These are phyloP conservation scores for Pectinophora gossypiella DNA, from an alignment of 1,140 invertebrate genomes.

Conservation along the genomic window DNA sequence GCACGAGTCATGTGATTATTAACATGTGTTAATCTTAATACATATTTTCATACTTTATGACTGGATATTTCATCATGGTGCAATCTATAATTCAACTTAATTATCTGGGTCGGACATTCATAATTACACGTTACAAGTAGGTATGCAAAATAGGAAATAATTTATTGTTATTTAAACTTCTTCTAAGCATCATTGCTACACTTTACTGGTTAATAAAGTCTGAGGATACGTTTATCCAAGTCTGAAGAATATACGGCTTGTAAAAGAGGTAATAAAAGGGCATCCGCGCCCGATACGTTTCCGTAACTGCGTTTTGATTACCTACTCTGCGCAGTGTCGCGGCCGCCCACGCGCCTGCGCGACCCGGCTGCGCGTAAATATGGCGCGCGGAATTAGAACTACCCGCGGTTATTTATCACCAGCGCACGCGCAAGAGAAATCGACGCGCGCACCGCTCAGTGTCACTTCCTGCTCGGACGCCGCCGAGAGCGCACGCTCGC, in stretches of 20 bases:
- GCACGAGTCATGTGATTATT: neutral
- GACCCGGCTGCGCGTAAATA: conserved; percentile 43
- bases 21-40: neutral
- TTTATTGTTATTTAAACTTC: too few relatives aligned
- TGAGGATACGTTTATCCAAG: neutral
- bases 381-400: conserved; percentile 59
- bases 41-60: neutral
- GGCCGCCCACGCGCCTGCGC: conserved; percentile 31
- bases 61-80: too few relatives aligned
- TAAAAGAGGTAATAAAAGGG: conserved; percentile 28
- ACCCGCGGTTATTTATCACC: conserved; percentile 59
- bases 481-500: conserved; percentile 32
- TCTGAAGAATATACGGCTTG: neutral
- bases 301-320: conserved; percentile 42
- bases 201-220: too few relatives aligned
- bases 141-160: too few relatives aligned
- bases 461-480: conserved; percentile 54
- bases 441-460: conserved; percentile 28
- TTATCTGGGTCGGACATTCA: too few relatives aligned
- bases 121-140: too few relatives aligned
- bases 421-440: conserved; percentile 42
- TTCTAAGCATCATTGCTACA: too few relatives aligned
- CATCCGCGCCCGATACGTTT: conserved; percentile 32
- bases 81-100: too few relatives aligned
- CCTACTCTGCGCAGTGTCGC: conserved; percentile 23